Base-by-base conservation (phyloP, 1,140 invertebrate species). In the Paramacrobiotus metropolitanus region DNA sequence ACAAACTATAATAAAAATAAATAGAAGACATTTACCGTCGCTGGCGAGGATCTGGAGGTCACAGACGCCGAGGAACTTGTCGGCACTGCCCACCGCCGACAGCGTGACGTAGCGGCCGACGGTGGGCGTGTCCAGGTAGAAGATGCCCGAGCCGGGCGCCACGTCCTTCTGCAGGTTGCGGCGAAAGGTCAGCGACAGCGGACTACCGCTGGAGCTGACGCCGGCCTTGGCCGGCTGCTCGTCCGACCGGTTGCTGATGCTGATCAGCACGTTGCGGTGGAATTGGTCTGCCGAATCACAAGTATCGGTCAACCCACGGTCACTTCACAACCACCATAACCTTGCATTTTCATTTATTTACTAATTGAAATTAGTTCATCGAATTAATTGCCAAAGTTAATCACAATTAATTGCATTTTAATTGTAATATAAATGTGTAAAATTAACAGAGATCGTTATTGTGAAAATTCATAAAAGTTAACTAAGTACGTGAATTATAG, bases 31-130 rank as follows among this genome's bases (percentile, higher is more conserved):
- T 24, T 15, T 28, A 55, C 48, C 48, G 28, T 55, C 48, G 15
- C 28, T 24, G 15, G 48, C 48, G 15, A 55, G 48, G 24, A 55
- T 55, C 24, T 55, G 48, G 4, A 55, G 15, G 24, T 55, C 48
- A 55, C 48, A 55, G 48, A 55, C 28, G 15, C 48, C 48, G 15
- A 55, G 48, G 48, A 55, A 55, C 48, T 55, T 55, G 15, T 55
- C 48, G 15, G 24, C 24, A 24, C 28, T 24, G 15, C 24, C 24
- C 15, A 20, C 24, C 15, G 28, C 48, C 15, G 28, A 55, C 24
- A 55, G 15, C 48, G 48, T 55, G 48, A 55, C 48, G 15, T 20
- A 55, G 4, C 24, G 15, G 15, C 48, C 48, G 48, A 55, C 24
- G 24, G 24, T 24, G 24, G 48, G 4, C 4, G 15, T 4, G 4